Evolutionary conservation across 2,113 vertebrate genomes (phyloP), one percentile per base, ranked within the genome.

Genomic region (Prunella fulvescens): DNA sequence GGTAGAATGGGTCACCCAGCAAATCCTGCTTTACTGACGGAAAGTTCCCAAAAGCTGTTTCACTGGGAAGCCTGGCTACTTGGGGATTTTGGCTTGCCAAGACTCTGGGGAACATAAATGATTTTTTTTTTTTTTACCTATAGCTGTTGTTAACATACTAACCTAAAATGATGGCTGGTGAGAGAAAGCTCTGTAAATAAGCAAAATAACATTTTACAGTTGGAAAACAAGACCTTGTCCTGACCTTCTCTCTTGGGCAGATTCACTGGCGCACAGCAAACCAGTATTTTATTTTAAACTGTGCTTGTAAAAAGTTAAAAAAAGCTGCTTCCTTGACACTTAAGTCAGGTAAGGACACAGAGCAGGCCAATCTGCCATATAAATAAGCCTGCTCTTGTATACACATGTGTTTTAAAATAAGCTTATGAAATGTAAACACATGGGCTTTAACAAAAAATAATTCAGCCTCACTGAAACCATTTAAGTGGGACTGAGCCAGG

Each of bases 281-380:
- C 64, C 74, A 77, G 77, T 20, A 72, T 82, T 90, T 97, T 95
- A 97, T 92, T 96, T 95, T 95, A 95, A 96, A 94, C 64, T 33
- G 23, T 2, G 2, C 85, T 82, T 93, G 64, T 88, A 81, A 86
- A 82, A 88, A 91, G 70, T 47, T 45, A 90, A 92, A 88, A 93
- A 87, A 82, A 81, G 42, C 60, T 67, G 39, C 92, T 96, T 92
- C 93, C 90, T 93, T 91, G 78, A 92, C 84, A 83, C 71, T 95
- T 66, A 85, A 96, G 94, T 96, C 95, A 96, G 94, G 95, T 96
- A 90, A 96, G 95, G 95, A 97, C 93, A 96, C 47, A 82, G 85
- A 82, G 85, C 3, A 2, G 71, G 54, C 62, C 80, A 50, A 50
- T 85, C 50, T 79, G 81, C 87, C 79, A 66, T 77, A 88, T 80